Evolutionary conservation across 2,113 vertebrate genomes (phyloP), one percentile per base, ranked within the genome.

Genomic region (Brachyistius frenatus): DNA sequence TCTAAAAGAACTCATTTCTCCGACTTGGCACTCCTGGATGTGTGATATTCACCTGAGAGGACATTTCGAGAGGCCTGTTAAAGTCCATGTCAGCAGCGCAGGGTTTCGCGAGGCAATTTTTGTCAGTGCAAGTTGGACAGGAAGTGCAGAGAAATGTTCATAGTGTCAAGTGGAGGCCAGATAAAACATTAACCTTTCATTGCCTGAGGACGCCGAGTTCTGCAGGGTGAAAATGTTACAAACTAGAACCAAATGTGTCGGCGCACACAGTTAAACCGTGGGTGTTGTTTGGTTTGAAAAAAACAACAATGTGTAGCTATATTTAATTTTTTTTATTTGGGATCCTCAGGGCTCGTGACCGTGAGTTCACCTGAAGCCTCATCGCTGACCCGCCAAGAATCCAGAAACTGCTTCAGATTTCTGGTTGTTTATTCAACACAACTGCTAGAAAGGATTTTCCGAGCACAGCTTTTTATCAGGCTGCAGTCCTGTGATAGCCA

Each of bases 111-210:
- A 70, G 23, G 73, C 54, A 33, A 49, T 33, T 72, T 77, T 64
- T 37, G 13, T 2, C 61, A 5, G 49, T 23, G 61, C 49, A 31
- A 55, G 71, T 16, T 5, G 47, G 35, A 53, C 44, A 71, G 73
- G 64, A 52, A 74, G 77, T 5, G 69, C 65, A 31, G 35, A 46
- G 65, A 57, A 66, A 36, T 37, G 70, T 50, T 66, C 50, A 23
- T 2, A 5, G 44, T 35, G 85, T 78, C 78, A 82, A 74, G 62
- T n/a, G 23, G 66, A 83, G 64, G 73, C 52, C 66, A 62, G 39
- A 73, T 71, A 41, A 50, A 44, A 72, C 65, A 71, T 77, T 76
- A 81, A 86, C 89, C 76, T 87, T 80, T 69, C 50, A 30, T 31
- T 66, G 60, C 58, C 56, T 15, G 1, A 31, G 65, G 54, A 77